Evolutionary conservation across 2,113 vertebrate genomes (phyloP).

Genomic region (Amia ocellicauda): DNA sequence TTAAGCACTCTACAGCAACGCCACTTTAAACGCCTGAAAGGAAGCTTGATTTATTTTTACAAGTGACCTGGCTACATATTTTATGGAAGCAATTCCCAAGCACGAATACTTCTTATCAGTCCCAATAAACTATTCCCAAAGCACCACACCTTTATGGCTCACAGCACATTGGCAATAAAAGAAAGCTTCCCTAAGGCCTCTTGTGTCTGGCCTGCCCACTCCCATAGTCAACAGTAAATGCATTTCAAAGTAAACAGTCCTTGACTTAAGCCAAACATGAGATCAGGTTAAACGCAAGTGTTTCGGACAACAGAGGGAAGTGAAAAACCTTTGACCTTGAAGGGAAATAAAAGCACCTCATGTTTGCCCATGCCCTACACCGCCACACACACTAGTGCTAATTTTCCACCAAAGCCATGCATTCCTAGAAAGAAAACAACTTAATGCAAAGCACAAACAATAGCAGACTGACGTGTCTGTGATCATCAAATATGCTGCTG

Average conservation of each 20-base stretch:
- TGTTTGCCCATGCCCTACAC: too few relatives aligned
- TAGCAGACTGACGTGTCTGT: too few relatives aligned
- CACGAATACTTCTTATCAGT: constrained; percentile 35
- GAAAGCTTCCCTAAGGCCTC: neutral
- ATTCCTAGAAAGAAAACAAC: too few relatives aligned
- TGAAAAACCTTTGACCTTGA: neutral
- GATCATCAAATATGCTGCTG: too few relatives aligned
- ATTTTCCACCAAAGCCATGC: too few relatives aligned
- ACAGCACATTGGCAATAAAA: neutral
- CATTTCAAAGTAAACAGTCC: constrained; percentile 33
- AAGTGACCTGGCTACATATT: too few relatives aligned
- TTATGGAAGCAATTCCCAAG: neutral
- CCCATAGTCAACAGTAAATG: constrained; percentile 40
- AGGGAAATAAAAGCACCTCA: neutral
- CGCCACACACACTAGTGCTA: too few relatives aligned
- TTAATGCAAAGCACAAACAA: too few relatives aligned
- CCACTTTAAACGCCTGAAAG: too few relatives aligned
- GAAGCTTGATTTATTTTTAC: too few relatives aligned
- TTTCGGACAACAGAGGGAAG: neutral
- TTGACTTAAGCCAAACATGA: neutral
- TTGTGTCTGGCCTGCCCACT: neutral
- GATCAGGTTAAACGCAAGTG: neutral
- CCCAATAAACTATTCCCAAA: constrained; percentile 5
- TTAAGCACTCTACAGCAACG: too few relatives aligned
- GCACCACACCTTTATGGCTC: neutral